Evolutionary conservation across 2,888 invertebrate genomes (phyloP).

Genomic region (Cataglyphis cursor): DNA sequence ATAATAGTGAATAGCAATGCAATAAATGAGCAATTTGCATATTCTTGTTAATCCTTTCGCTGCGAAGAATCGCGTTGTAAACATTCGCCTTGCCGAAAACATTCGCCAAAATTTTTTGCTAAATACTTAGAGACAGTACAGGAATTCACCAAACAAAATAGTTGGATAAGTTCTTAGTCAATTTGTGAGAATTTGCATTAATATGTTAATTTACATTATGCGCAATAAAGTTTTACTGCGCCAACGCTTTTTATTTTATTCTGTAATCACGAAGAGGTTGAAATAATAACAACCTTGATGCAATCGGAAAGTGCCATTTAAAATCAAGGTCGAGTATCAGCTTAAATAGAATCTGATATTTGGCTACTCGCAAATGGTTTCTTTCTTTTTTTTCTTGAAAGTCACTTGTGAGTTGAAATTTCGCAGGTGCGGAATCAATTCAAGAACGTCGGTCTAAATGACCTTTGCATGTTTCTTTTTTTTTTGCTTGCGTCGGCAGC

Average conservation of each 20-base stretch:
- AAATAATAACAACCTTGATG: background rate
- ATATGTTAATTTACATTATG: background rate
- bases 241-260: conserved; percentile 1
- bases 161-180: background rate
- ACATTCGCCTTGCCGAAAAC: background rate
- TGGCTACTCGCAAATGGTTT: background rate
- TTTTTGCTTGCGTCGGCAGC: conserved; percentile 57
- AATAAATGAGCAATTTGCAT: conserved; percentile 12
- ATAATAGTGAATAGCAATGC: background rate
- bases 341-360: background rate
- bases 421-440: background rate
- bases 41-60: background rate
- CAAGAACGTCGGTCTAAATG: conserved; percentile 42
- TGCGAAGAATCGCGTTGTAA: background rate
- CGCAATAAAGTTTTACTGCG: background rate
- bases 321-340: conserved; percentile 5
- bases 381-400: conserved; percentile 6
- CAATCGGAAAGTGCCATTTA: background rate
- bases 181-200: background rate
- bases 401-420: background rate
- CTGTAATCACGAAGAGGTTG: background rate
- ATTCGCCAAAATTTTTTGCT: background rate
- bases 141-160: background rate
- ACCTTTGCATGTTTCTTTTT: conserved; percentile 63
- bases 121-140: background rate